Base-by-base conservation (phyloP, 2,888 invertebrate species). In the Lochmaea capreae region DNA sequence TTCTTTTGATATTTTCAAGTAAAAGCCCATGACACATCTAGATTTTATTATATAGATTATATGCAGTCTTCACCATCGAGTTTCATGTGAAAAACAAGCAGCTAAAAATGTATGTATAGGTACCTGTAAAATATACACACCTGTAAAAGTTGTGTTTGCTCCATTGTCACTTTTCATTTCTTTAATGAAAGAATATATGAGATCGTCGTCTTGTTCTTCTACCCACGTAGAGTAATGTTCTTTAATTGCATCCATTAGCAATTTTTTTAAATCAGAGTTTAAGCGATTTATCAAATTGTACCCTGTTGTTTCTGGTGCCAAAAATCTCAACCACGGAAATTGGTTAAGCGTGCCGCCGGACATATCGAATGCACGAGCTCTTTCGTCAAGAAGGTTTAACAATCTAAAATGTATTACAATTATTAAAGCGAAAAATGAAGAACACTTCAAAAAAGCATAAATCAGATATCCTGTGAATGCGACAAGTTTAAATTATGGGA, bases 111-210 rank as follows among this genome's bases (percentile, higher is more conserved):
- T n/a, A n/a, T n/a, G n/a, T n/a, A n/a, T n/a, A n/a, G n/a, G n/a
- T n/a, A n/a, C n/a, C n/a, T n/a, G n/a, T n/a, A n/a, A n/a, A n/a
- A n/a, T n/a, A n/a, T n/a, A 59, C 10, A 22, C 81, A 89, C 89
- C 88, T 75, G 89, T 88, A 77, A 89, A 90, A 59, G 85, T 84
- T 6, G 83, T 80, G 4, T 81, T 76, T 26, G 83, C 75, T 5
- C 79, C 82, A 62, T 86, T 83, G 14, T 80, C 80, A 16, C 83
- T 80, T 61, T 87, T 84, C 90, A 92, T 92, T 86, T 92, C 91
- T 33, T 88, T 87, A 9, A 93, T 87, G 79, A 90, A 93, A 65
- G 91, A 88, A 81, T 91, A 91, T 62, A 93, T 92, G n/a, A 93
- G 84, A 84, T 93, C 92, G 67, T 87, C 87, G 2, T 88, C 85